These are phyloP conservation scores for Eriosoma lanigerum DNA, from an alignment of 1,140 invertebrate genomes.

Conservation along the genomic window DNA sequence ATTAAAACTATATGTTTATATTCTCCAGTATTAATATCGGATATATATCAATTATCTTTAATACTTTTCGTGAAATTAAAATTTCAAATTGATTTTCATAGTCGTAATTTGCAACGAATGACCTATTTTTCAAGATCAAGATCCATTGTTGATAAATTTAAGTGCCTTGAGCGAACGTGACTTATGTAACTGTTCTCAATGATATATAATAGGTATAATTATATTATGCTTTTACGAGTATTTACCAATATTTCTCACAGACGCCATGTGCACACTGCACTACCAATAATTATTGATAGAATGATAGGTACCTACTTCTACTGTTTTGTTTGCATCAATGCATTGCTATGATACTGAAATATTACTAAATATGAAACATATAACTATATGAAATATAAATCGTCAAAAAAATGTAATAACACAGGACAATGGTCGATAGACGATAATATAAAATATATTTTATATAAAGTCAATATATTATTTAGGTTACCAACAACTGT, in stretches of 20 bases:
- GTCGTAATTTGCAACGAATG: neutral
- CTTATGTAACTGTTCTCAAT: conserved; percentile 32
- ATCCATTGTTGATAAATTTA: conserved; percentile 25
- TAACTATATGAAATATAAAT: neutral
- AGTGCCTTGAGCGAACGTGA: conserved; percentile 13
- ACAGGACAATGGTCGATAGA: no score
- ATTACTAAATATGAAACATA: neutral
- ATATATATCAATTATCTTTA: neutral
- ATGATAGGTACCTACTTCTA: neutral
- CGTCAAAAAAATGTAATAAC: neutral
- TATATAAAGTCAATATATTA: no score
- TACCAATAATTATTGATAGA: neutral
- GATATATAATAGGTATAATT: neutral
- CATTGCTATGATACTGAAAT: neutral
- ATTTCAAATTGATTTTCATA: neutral
- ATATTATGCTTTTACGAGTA: neutral
- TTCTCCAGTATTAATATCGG: neutral
- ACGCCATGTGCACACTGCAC: neutral
- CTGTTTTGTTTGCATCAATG: neutral
- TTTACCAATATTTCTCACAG: conserved; percentile 10
- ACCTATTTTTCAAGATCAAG: conserved; percentile 51
- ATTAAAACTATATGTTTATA: neutral
- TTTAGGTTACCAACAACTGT: neutral
- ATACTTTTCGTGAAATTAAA: neutral
- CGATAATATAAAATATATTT: no score